Evolutionary conservation across 2,113 vertebrate genomes (phyloP).

Genomic region (Pygoscelis adeliae): DNA sequence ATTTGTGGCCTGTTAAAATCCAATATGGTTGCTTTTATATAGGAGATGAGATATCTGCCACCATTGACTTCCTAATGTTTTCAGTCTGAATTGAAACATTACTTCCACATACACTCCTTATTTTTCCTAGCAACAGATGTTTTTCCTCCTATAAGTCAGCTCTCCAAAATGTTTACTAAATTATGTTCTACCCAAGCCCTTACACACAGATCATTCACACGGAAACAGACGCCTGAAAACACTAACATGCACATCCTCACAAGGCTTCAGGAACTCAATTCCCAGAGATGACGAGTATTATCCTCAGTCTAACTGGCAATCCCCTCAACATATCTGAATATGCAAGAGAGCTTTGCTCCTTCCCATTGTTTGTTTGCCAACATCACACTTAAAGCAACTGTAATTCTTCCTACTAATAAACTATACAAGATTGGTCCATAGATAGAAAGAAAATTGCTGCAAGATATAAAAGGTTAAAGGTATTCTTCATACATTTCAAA

Average conservation of each 20-base stretch:
- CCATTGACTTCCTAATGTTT: background rate
- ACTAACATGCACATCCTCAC: background rate
- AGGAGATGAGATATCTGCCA: background rate
- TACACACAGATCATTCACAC: background rate
- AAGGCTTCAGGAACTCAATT: background rate
- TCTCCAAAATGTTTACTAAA: background rate
- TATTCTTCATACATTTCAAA: background rate
- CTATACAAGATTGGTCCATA: fast-evolving
- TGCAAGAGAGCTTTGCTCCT: background rate
- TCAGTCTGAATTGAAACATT: background rate
- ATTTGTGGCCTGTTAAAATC: background rate
- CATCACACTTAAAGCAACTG: background rate
- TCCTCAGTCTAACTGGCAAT: background rate
- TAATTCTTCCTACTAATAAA: background rate
- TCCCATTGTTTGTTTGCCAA: background rate
- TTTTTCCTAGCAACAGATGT: background rate
- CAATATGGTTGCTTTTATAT: fast-evolving
- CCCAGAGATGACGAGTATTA: background rate
- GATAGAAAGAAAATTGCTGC: background rate
- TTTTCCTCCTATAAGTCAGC: background rate
- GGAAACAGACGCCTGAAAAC: background rate
- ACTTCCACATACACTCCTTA: background rate
- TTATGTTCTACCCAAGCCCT: background rate
- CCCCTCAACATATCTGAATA: background rate
- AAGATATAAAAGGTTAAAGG: background rate